Evolutionary conservation across 2,797 vertebrate genomes (phyloP), one percentile per base, ranked within the genome.

Genomic region (Pogonophryne albipinna): DNA sequence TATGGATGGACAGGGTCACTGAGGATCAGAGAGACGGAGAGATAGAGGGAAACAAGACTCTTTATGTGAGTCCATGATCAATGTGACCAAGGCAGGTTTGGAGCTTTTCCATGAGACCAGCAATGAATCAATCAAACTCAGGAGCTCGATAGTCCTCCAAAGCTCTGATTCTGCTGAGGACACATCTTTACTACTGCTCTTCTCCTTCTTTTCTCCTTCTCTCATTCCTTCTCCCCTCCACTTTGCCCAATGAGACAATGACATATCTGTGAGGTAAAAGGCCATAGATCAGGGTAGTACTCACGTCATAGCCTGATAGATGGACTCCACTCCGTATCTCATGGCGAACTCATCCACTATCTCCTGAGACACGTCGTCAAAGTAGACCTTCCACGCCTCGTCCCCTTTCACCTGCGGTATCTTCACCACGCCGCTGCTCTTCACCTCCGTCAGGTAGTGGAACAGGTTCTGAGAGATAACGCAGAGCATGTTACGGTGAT

Each of bases 281-380:
- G 86, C 86, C 81, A 91, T 91, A 89, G 91, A 93, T 91, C 89
- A 89, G 86, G 87, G 87, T 79, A 89, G 85, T 87, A 97, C 98
- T 97, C 86, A 99, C 98, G 98, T 99, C 98, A 99, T 99, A 65
- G 98, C 98, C 93, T 99, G 98, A 92, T 99, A 99, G 95, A 99
- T 99, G 85, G 97, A 96, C 89, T 99, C 98, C 87, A 99, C 96
- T 82, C 98, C 98, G 4, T 97, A 99, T 84, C 98, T 96, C 96
- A 99, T 97, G 77, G 98, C 98, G 66, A 99, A 99, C 90, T 99
- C 98, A 89, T 99, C 98, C 47, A 99, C 98, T 71, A 99, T 99
- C 94, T 99, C 98, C 83, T 99, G 98, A 14, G 97, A 96, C 4
- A 96, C 94, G 1, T 98, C 98, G 68, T 99, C 97, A 85, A 95